Evolutionary conservation across 2,888 invertebrate genomes (phyloP).

Genomic region (Drosophila anceps): DNA sequence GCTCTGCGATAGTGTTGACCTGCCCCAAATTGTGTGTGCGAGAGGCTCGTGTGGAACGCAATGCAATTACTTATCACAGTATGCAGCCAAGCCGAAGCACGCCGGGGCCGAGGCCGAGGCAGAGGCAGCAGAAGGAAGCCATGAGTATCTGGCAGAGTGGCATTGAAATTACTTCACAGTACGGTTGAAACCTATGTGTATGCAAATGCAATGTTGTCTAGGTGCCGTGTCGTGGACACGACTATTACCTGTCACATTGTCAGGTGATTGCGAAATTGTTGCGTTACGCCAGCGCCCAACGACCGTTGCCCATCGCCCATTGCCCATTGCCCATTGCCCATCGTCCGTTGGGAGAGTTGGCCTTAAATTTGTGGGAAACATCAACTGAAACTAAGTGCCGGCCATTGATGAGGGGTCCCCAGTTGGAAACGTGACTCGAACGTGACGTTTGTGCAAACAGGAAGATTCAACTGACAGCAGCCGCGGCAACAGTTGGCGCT

Average conservation of each 20-base stretch:
- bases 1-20: slow-evolving; percentile 31
- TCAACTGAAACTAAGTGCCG: slow-evolving; percentile 72
- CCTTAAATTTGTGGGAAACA: slow-evolving; percentile 80
- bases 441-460: slow-evolving; percentile 81
- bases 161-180: slow-evolving; percentile 69
- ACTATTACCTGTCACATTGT: slow-evolving; percentile 83
- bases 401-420: slow-evolving; percentile 65
- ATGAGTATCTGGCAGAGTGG: slow-evolving; percentile 35
- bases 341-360: slow-evolving; percentile 53
- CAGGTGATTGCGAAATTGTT: slow-evolving; percentile 83
- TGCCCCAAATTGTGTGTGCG: slow-evolving; percentile 59
- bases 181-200: slow-evolving; percentile 40
- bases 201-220: slow-evolving; percentile 72
- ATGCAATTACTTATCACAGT: slow-evolving; percentile 81
- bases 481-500: slow-evolving; percentile 71
- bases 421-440: slow-evolving; percentile 80
- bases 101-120: background rate
- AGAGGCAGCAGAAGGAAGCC: background rate
- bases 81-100: slow-evolving; percentile 51
- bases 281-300: slow-evolving; percentile 71
- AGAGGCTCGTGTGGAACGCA: slow-evolving; percentile 52
- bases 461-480: slow-evolving; percentile 80
- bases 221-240: slow-evolving; percentile 69
- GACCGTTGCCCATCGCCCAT: slow-evolving; percentile 28
- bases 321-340: slow-evolving; percentile 14